phyloP scores from a whole-genome alignment of 2,113 vertebrate species.

The Poeciliopsis retropinna region DNA sequence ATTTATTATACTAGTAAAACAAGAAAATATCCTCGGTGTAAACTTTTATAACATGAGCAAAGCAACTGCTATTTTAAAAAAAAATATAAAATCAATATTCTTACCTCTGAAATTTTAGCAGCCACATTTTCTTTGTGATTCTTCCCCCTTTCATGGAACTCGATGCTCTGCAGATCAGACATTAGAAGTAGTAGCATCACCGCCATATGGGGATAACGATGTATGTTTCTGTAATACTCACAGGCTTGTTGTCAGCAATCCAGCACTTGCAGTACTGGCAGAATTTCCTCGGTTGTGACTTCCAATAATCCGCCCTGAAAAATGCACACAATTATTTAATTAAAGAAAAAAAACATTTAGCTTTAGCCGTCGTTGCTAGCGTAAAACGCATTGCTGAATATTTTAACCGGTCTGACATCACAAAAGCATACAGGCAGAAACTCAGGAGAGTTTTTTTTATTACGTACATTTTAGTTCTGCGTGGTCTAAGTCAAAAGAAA shows the following conservation, averaged over 20 bases:
- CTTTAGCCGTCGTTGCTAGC: constrained; percentile 12
- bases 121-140: constrained; percentile 99
- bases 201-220: background rate
- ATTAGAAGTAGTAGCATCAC: background rate
- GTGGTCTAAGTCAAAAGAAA: background rate
- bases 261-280: constrained; percentile 99
- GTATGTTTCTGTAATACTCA: constrained; percentile 68
- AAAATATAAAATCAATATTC: background rate
- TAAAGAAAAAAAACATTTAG: background rate
- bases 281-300: constrained; percentile 98
- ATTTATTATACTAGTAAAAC: no score
- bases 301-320: constrained; percentile 98
- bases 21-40: no score
- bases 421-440: no score
- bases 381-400: background rate
- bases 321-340: constrained; percentile 28
- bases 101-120: constrained; percentile 93
- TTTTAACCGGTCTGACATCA: accelerated
- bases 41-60: no score
- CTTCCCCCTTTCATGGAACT: constrained; percentile 98
- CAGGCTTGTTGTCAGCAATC: constrained; percentile 99
- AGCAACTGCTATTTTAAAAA: no score
- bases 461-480: constrained; percentile 55
- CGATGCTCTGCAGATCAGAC: constrained; percentile 83
- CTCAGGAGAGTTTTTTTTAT: accelerated